Conservation (phyloP, 2,797 vertebrate species). For the Bovichtus diacanthus region DNA sequence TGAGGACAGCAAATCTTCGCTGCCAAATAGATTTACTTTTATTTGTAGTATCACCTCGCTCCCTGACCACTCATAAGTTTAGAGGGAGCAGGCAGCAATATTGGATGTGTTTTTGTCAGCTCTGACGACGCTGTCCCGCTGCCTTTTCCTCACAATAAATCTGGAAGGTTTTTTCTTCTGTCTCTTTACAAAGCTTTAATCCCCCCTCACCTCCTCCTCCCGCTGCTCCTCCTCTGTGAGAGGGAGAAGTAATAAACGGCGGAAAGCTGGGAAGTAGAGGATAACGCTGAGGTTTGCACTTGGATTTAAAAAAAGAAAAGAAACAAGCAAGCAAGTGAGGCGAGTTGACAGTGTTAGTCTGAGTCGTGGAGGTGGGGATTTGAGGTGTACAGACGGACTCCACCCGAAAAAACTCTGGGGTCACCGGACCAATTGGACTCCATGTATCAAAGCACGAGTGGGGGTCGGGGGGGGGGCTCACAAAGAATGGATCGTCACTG, state of each 20-base stretch:
- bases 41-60: slow-evolving; percentile 68
- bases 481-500: too few relatives aligned
- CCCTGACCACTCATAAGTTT: slow-evolving; percentile 77
- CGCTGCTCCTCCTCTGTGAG: slow-evolving; percentile 10
- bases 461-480: too few relatives aligned
- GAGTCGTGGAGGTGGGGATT: not conserved
- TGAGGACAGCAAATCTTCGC: slow-evolving; percentile 77
- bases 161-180: slow-evolving; percentile 35
- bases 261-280: slow-evolving; percentile 20
- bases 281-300: slow-evolving; percentile 14
- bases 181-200: slow-evolving; percentile 40
- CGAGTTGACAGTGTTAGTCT: not conserved
- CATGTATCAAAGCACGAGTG: too few relatives aligned
- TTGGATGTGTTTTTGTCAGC: slow-evolving; percentile 79
- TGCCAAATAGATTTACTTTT: slow-evolving; percentile 81
- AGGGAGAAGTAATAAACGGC: slow-evolving; percentile 45
- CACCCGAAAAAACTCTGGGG: too few relatives aligned
- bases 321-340: not conserved
- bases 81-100: slow-evolving; percentile 66
- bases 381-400: not conserved
- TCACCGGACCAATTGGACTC: too few relatives aligned
- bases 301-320: not conserved
- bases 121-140: slow-evolving; percentile 63
- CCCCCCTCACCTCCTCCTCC: slow-evolving; percentile 12
- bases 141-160: slow-evolving; percentile 64